Base-by-base conservation (phyloP, 2,888 invertebrate species). In the Polyommatus icarus region DNA sequence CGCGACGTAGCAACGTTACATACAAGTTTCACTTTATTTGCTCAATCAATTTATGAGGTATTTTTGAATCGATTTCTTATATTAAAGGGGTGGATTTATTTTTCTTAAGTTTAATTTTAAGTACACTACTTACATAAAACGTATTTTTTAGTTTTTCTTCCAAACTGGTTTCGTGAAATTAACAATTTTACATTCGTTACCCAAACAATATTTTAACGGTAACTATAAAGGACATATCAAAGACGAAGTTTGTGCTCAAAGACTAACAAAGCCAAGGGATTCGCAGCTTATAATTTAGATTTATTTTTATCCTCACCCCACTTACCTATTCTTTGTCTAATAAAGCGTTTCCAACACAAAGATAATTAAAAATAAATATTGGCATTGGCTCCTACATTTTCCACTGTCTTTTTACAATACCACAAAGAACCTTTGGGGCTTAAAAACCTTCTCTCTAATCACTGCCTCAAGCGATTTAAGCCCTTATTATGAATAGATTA, bases 281-380 rank as follows among this genome's bases (percentile, higher is more conserved):
- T 61, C 61, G 15, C 29, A 67, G 29, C 67, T 67, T 15, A 73
- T 46, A 20, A 73, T 29, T 73, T 46, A 46, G n/a, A 46, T 73
- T 73, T 73, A 73, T 46, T 73, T 50, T 73, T 73, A 40, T 40
- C n/a, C 54, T 0, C 7, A 5, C 15, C 73, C 10, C 50, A 46
- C 24, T 73, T 50, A 72, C n/a, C 50, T 67, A 46, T 24, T 71
- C 73, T 12, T 46, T 73, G 54, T 73, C 20, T 24, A 50, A 75
- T 75, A 75, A 75, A 54, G 29, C 75, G 15, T 46, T 54, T 75
- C 24, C 18, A 54, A 54, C 54, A 75, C 75, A 54, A 75, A 15
- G 75, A 6, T 75, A 75, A 75, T 75, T 75, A 75, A 75, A 75
- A 54, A 75, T 75, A 75, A 75, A 75, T 54, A 75, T 75, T 75